Evolutionary conservation across 2,888 invertebrate species (phyloP).

Genomic region (Biston stratarius): DNA sequence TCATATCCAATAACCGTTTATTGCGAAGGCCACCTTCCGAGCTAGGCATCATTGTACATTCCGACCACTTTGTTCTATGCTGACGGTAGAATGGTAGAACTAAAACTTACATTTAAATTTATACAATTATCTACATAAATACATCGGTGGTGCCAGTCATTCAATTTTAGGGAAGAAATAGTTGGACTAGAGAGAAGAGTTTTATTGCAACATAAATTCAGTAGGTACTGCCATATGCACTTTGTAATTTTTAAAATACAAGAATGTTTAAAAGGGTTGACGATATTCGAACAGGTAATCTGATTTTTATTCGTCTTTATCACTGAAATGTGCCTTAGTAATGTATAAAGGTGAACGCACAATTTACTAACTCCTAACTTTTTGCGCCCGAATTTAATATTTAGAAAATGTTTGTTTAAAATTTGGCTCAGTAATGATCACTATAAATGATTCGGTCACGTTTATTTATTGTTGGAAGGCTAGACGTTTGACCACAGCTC

Average conservation of each 20-base stretch:
- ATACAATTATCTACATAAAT: not conserved
- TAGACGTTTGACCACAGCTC: too few relatives aligned
- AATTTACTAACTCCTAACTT: too few relatives aligned
- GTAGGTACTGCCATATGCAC: constrained; percentile 46
- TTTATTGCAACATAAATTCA: constrained; percentile 59
- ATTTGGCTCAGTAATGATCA: too few relatives aligned
- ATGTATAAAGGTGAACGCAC: too few relatives aligned
- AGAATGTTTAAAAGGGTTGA: not conserved
- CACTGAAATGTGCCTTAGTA: too few relatives aligned
- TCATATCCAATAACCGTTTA: constrained; percentile 57
- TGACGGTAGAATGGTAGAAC: not conserved
- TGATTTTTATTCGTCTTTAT: not conserved
- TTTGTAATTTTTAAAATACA: constrained; percentile 45
- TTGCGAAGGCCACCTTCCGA: constrained; percentile 54
- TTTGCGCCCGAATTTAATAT: too few relatives aligned
- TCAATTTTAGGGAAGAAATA: not conserved
- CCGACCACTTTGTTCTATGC: not conserved
- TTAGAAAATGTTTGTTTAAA: too few relatives aligned
- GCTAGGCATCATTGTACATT: constrained; percentile 40
- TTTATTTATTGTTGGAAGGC: too few relatives aligned
- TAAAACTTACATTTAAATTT: not conserved
- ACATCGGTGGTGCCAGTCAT: not conserved
- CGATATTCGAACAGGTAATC: not conserved
- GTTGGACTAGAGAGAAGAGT: constrained; percentile 32
- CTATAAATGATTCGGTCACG: too few relatives aligned